Evolutionary conservation across 2,113 vertebrate species (phyloP).

Genomic region (Phoxinus phoxinus): DNA sequence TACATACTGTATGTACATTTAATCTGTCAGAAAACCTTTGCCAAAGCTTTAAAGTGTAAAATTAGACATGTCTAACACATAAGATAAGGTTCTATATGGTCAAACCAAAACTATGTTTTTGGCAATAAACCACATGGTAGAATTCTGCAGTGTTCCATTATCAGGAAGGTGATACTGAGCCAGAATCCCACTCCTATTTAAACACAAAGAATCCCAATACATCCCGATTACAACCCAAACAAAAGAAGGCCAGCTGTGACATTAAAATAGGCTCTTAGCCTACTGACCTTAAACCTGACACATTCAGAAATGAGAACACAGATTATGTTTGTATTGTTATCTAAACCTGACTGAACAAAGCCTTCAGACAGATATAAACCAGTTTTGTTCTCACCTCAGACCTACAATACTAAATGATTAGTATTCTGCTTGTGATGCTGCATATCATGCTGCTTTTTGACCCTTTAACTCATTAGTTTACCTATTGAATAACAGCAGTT

Average conservation of each 20-base stretch:
- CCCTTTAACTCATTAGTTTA: neutral
- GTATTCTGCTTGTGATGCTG: neutral
- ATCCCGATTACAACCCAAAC: neutral
- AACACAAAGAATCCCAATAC: slow-evolving; percentile 7
- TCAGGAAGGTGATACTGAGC: too few species aligned
- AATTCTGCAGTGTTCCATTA: too few species aligned
- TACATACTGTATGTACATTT: too few species aligned
- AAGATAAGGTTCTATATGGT: too few species aligned
- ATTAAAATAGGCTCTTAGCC: neutral
- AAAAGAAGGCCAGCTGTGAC: neutral
- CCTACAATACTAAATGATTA: neutral
- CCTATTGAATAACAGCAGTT: neutral
- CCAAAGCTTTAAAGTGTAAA: too few species aligned
- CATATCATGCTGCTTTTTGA: neutral
- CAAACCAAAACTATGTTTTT: too few species aligned
- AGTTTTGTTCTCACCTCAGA: neutral
- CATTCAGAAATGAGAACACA: neutral
- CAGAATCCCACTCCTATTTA: neutral
- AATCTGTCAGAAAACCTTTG: too few species aligned
- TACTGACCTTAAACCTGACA: slow-evolving; percentile 11
- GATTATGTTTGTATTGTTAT: neutral
- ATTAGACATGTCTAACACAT: too few species aligned
- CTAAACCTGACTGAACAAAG: neutral
- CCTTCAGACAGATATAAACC: neutral
- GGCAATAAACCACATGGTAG: too few species aligned